These are phyloP conservation scores for Diadophis punctatus DNA, from an alignment of 2,113 vertebrate species.

Conservation along the genomic window DNA sequence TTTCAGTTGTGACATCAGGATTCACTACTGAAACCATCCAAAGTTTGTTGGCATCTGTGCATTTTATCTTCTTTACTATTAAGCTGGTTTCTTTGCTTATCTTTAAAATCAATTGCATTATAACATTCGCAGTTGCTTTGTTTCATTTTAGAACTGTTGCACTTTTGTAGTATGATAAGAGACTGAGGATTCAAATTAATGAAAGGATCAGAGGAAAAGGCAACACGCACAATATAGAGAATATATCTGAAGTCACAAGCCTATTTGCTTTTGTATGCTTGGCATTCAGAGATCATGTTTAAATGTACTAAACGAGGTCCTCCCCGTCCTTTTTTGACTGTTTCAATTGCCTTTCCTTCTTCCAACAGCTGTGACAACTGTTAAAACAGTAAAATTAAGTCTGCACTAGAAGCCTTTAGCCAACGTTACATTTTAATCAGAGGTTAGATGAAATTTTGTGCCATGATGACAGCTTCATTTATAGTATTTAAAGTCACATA, in stretches of 20 bases:
- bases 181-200: constrained; percentile 34
- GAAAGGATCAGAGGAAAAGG: constrained; percentile 45
- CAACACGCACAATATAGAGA: not conserved
- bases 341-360: constrained; percentile 76
- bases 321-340: constrained; percentile 57
- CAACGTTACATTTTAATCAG: constrained; percentile 84
- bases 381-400: constrained; percentile 87
- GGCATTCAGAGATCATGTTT: constrained; percentile 48
- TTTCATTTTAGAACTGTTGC: not conserved
- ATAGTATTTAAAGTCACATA: constrained; percentile 74
- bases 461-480: constrained; percentile 72
- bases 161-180: constrained; percentile 16
- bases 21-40: not conserved
- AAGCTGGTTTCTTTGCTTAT: not conserved
- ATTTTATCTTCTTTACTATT: constrained; percentile 15
- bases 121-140: constrained; percentile 13
- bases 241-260: constrained; percentile 47
- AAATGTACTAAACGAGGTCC: constrained; percentile 57
- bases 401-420: constrained; percentile 78
- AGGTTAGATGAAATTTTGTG: constrained; percentile 71
- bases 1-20: constrained; percentile 31
- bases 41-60: not conserved
- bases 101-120: rapidly evolving
- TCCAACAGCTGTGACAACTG: constrained; percentile 83
- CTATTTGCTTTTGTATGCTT: constrained; percentile 42